phyloP scores from a whole-genome alignment of 2,888 invertebrate species.

The Pandemis heparana region DNA sequence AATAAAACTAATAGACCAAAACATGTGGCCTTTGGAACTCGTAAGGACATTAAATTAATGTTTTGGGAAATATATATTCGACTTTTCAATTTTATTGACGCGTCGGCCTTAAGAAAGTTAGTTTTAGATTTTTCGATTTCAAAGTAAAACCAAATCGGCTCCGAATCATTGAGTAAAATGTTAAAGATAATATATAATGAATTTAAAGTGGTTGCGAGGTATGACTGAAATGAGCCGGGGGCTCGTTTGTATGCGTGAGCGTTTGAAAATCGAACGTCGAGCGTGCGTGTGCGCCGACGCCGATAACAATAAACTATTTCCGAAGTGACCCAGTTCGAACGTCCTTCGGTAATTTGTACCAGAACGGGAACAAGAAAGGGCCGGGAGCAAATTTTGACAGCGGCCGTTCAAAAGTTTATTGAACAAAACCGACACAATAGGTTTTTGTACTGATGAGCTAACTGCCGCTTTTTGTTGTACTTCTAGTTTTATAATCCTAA shows the following conservation, averaged over 20 bases:
- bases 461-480: constrained; percentile 61
- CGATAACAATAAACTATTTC: constrained; percentile 86
- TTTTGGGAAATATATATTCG: constrained; percentile 71
- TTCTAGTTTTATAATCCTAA: constrained; percentile 51
- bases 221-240: constrained; percentile 71
- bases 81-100: constrained; percentile 79
- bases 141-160: constrained; percentile 76
- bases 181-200: constrained; percentile 68
- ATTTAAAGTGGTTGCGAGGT: constrained; percentile 66
- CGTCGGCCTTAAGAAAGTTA: constrained; percentile 78
- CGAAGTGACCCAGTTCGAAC: constrained; percentile 85
- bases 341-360: constrained; percentile 84
- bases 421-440: constrained; percentile 59
- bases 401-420: constrained; percentile 68
- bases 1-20: constrained; percentile 79
- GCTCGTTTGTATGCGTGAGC: constrained; percentile 70
- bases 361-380: constrained; percentile 85
- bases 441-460: constrained; percentile 61
- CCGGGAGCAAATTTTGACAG: constrained; percentile 74
- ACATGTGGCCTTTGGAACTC: constrained; percentile 71
- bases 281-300: constrained; percentile 80
- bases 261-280: constrained; percentile 74
- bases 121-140: constrained; percentile 56
- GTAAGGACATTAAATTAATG: constrained; percentile 69
- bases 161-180: constrained; percentile 45